Base-by-base conservation (phyloP, 2,888 invertebrate genomes). In the Chymomyza fuscimana region DNA sequence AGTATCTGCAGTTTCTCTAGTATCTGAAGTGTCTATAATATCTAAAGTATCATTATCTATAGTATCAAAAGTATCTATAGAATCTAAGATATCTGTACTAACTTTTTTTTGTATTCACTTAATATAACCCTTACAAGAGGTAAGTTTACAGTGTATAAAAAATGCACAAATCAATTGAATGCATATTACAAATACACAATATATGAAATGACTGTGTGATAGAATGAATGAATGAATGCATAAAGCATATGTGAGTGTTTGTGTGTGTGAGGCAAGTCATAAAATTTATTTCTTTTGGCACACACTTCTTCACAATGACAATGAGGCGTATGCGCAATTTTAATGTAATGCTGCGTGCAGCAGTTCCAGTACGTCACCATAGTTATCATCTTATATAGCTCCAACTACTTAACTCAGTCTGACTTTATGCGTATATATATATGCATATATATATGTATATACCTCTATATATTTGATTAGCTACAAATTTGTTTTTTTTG, bases 221-320 rank as follows among this genome's bases (percentile, higher is more conserved):
- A 52, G 58, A 29, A 66, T 61, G 64, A 50, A 46, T 29, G 15
- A 51, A 46, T 16, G 32, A 46, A 63, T n/a, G n/a, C 29, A 6
- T 16, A 29, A 50, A 46, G 51, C 29, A 25, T 63, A 7, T 46
- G 40, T 46, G 40, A 0, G 32, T 7, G 32, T 2, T 50, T 15
- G 22, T 68, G 71, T 65, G 68, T 70, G 54, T 67, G 67, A 74
- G 72, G 71, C 78, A 76, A 74, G 78, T 64, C 74, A 74, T 69
- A 67, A 73, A 65, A 65, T 65, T 50, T 50, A 22, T 59, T 65
- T 59, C 59, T 46, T 46, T 10, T 36, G 59, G 65, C 65, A 59
- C n/a, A 65, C 32, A 60, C 12, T 3, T 22, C 46, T 40, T 5
- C 25, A 52, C 32, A 9, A 19, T 36, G n/a, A 56, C 50, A 51